phyloP scores from a whole-genome alignment of 2,113 vertebrate species.

The Heterotilapia buettikoferi region DNA sequence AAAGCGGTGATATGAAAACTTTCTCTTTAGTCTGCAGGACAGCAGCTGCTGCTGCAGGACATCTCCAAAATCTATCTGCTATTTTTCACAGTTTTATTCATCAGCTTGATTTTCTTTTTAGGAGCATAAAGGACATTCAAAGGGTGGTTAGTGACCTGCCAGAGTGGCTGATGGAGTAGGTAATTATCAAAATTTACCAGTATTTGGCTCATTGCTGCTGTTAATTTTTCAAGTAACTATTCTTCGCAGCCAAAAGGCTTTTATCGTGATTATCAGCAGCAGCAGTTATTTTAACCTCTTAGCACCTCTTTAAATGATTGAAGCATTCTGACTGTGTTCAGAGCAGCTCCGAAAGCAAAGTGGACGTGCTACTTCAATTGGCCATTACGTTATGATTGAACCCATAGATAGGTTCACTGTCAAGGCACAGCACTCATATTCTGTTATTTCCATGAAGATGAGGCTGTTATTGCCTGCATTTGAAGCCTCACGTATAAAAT shows the following conservation, averaged over 20 bases:
- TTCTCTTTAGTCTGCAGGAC: not conserved
- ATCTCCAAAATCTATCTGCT: not conserved
- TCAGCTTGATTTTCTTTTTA: constrained; percentile 11
- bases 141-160: constrained; percentile 4
- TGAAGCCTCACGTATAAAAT: not conserved
- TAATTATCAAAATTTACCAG: constrained; percentile 20
- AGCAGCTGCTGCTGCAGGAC: not conserved
- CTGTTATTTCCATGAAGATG: not conserved
- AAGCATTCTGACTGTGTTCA: not conserved
- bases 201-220: constrained; percentile 3
- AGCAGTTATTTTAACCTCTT: constrained; percentile 23
- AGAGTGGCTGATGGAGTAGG: constrained; percentile 6
- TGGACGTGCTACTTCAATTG: not conserved
- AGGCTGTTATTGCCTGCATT: not conserved
- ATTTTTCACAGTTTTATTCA: not conserved
- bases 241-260: constrained; percentile 17
- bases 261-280: not conserved
- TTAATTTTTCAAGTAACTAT: constrained; percentile 10
- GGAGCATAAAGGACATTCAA: not conserved
- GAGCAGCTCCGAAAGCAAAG: not conserved
- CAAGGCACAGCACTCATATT: not conserved
- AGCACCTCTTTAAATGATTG: constrained; percentile 4
- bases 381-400: not conserved
- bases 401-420: not conserved
- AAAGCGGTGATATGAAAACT: not conserved